Conservation (phyloP, 1,140 invertebrate species). For the Pogonomyrmex barbatus region DNA sequence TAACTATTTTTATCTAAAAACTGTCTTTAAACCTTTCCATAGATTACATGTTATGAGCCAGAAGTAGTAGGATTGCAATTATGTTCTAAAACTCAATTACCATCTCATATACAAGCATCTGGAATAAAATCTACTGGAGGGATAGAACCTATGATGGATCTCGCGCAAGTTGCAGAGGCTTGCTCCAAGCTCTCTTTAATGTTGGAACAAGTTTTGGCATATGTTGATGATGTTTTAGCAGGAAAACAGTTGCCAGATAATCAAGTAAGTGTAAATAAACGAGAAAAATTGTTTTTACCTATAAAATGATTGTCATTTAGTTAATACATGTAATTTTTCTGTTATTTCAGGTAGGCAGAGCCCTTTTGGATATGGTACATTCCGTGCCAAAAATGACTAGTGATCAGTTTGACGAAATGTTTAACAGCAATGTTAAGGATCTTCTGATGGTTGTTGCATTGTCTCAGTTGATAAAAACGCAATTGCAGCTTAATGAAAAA, state of each 20-base stretch:
- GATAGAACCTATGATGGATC: slow-evolving; percentile 93
- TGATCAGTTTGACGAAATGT: slow-evolving; percentile 97
- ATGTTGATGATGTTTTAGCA: slow-evolving; percentile 95
- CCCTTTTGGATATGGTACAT: slow-evolving; percentile 95
- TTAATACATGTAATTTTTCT: slow-evolving; percentile 8
- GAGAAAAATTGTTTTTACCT: background rate
- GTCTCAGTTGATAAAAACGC: slow-evolving; percentile 97
- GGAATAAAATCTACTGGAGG: slow-evolving; percentile 84
- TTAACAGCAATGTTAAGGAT: slow-evolving; percentile 98
- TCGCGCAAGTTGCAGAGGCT: slow-evolving; percentile 94
- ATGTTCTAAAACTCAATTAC: slow-evolving; percentile 90
- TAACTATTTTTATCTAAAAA: slow-evolving; percentile 16
- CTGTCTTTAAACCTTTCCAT: background rate
- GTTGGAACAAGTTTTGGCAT: slow-evolving; percentile 93
- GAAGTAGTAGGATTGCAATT: slow-evolving; percentile 94
- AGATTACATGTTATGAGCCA: slow-evolving; percentile 94
- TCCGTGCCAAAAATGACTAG: slow-evolving; percentile 95
- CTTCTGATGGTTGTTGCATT: slow-evolving; percentile 98
- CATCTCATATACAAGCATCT: slow-evolving; percentile 72
- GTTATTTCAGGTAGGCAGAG: slow-evolving; percentile 89
- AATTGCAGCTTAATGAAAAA: slow-evolving; percentile 98
- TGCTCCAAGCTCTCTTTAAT: slow-evolving; percentile 91
- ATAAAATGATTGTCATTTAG: background rate
- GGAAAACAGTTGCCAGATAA: slow-evolving; percentile 92
- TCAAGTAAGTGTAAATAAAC: slow-evolving; percentile 81